Conservation (phyloP, 2,888 invertebrate genomes). For the Tholera decimalis region DNA sequence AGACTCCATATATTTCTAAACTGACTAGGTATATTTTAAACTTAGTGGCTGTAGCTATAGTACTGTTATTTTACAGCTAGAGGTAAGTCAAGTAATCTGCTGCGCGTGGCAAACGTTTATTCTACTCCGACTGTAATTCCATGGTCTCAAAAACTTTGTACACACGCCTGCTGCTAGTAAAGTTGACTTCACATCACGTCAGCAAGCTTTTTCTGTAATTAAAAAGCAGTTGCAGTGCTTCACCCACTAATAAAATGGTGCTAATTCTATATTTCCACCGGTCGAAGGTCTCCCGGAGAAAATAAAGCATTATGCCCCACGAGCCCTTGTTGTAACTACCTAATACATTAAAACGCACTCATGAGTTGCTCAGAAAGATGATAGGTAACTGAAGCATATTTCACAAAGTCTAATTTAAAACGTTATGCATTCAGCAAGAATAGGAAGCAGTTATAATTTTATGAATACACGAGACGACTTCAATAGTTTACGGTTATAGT, state of each 20-base stretch:
- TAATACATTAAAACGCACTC: slow-evolving; percentile 13
- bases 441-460: slow-evolving; percentile 50
- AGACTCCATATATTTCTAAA: not conserved
- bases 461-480: slow-evolving; percentile 51
- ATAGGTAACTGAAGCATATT: slow-evolving; percentile 42
- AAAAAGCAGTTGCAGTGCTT: slow-evolving; percentile 7
- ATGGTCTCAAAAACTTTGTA: not conserved
- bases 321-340: slow-evolving; percentile 9
- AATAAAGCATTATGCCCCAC: slow-evolving; percentile 18
- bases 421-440: slow-evolving; percentile 49
- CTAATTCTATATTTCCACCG: not conserved
- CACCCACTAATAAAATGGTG: not conserved
- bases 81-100: not conserved
- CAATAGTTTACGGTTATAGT: slow-evolving; percentile 64
- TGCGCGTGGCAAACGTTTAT: slow-evolving; percentile 1
- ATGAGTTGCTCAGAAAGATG: slow-evolving; percentile 38
- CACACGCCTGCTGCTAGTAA: not conserved
- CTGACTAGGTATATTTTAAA: not conserved
- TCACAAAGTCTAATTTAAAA: slow-evolving; percentile 57
- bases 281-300: slow-evolving; percentile 5
- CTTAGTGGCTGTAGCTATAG: no score
- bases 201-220: slow-evolving; percentile 32
- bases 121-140: slow-evolving; percentile 11
- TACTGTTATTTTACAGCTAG: not conserved
- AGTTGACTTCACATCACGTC: not conserved